Conservation (phyloP, 1,140 invertebrate species). For the Brevipalpus yothersi region DNA sequence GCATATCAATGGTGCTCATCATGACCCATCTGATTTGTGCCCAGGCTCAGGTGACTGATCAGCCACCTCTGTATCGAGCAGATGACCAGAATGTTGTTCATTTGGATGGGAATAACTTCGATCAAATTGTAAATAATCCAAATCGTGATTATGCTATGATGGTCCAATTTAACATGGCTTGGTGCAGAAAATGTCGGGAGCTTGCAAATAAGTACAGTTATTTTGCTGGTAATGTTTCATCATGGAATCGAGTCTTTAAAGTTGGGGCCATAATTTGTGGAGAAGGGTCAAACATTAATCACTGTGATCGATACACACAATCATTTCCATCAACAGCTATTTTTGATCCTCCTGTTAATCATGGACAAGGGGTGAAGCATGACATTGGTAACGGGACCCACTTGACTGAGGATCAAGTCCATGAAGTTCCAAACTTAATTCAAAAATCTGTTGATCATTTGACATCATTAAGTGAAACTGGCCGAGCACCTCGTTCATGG, state of each 20-base stretch:
- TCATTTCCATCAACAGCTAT: too few relatives aligned
- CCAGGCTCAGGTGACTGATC: background rate
- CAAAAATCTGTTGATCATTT: too few relatives aligned
- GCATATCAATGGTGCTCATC: too few relatives aligned
- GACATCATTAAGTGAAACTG: too few relatives aligned
- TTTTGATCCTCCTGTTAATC: too few relatives aligned
- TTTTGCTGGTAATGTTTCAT: background rate
- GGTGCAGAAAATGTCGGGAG: background rate
- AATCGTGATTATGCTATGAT: background rate
- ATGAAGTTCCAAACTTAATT: too few relatives aligned
- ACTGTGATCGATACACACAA: background rate
- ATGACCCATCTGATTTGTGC: too few relatives aligned
- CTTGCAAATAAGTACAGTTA: background rate
- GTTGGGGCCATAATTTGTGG: background rate
- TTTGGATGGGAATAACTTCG: background rate
- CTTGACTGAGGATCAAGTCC: too few relatives aligned
- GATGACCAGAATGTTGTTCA: background rate
- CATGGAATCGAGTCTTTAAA: background rate
- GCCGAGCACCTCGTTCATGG: background rate
- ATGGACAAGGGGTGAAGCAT: too few relatives aligned
- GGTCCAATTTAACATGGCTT: background rate
- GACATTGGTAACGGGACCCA: too few relatives aligned
- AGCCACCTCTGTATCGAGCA: background rate
- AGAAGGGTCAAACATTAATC: background rate
- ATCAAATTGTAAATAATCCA: background rate